phyloP scores from a whole-genome alignment of 2,888 invertebrate species.

The Scaptomyza cyrtandrae region DNA sequence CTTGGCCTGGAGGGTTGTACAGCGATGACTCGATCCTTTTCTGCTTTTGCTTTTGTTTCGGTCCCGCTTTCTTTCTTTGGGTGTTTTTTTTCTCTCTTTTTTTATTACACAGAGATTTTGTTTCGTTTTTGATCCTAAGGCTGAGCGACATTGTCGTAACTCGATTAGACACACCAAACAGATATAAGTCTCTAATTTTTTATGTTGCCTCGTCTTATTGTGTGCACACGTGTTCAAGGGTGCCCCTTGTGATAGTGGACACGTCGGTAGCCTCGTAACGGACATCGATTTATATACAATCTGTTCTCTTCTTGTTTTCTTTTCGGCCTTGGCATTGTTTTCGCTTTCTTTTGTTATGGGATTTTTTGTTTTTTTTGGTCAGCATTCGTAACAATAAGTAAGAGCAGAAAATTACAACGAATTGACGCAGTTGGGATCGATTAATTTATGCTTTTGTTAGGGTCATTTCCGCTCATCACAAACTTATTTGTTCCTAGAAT shows the following conservation, averaged over 20 bases:
- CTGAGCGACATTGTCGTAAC: slow-evolving; percentile 73
- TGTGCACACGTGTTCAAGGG: slow-evolving; percentile 82
- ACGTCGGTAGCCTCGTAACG: slow-evolving; percentile 49
- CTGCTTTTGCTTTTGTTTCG: slow-evolving; percentile 43
- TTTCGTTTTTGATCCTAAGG: slow-evolving; percentile 34
- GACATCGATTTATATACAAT: slow-evolving; percentile 40
- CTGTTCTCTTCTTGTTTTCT: slow-evolving; percentile 9
- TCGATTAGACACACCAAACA: slow-evolving; percentile 72
- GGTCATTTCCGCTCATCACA: slow-evolving; percentile 33
- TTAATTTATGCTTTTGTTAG: slow-evolving; percentile 18
- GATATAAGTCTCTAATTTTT: slow-evolving; percentile 78
- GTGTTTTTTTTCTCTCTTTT: not conserved
- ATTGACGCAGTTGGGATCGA: slow-evolving; percentile 22
- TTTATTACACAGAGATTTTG: slow-evolving; percentile 12
- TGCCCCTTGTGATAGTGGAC: slow-evolving; percentile 28
- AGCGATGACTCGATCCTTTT: slow-evolving; percentile 66
- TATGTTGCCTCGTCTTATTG: slow-evolving; percentile 63
- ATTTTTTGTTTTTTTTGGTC: slow-evolving; percentile 24
- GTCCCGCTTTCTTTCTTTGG: slow-evolving; percentile 35
- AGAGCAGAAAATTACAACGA: slow-evolving; percentile 51
- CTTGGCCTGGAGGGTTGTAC: slow-evolving; percentile 20
- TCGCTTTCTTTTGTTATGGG: slow-evolving; percentile 70
- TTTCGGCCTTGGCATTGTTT: slow-evolving; percentile 76
- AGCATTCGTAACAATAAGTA: slow-evolving; percentile 40
- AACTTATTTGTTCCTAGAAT: slow-evolving; percentile 14